Evolutionary conservation across 1,140 invertebrate genomes (phyloP).

Genomic region (Drosophila paulistorum): DNA sequence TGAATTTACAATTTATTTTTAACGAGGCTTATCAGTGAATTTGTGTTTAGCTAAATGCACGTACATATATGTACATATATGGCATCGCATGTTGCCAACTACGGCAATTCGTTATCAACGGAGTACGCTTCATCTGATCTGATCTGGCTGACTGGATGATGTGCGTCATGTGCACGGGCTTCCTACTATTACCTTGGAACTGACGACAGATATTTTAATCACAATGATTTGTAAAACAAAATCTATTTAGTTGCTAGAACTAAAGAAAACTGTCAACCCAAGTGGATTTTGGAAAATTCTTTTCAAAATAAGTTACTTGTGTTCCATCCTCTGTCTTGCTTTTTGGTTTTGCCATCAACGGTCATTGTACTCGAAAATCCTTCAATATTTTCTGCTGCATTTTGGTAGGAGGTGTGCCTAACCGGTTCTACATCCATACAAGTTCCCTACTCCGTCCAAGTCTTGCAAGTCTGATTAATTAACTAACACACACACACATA

Average conservation of each 20-base stretch:
- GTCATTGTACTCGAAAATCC: slow-evolving; percentile 47
- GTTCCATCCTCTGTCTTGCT: not conserved
- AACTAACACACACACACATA: not conserved
- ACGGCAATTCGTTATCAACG: not conserved
- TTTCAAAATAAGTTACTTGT: no score
- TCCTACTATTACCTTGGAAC: slow-evolving; percentile 3
- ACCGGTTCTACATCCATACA: slow-evolving; percentile 20
- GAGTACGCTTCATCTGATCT: not conserved
- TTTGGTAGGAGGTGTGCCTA: slow-evolving; percentile 27
- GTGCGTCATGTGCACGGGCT: slow-evolving; percentile 6
- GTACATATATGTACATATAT: not conserved
- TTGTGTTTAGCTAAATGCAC: not conserved
- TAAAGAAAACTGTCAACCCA: no score
- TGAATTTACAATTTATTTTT: slow-evolving; percentile 59
- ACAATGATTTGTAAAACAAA: no score
- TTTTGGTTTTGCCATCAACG: not conserved
- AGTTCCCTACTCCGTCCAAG: not conserved
- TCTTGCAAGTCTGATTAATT: not conserved
- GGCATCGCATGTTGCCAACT: slow-evolving; percentile 24
- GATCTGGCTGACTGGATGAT: slow-evolving; percentile 2
- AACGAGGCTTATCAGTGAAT: slow-evolving; percentile 40
- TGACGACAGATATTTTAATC: not conserved
- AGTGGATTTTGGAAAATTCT: not conserved
- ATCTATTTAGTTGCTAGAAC: no score
- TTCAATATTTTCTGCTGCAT: slow-evolving; percentile 3